A percentile compares a stretch with the other conserved stretches of the same genome.
phyloP scores from a whole-genome alignment of 2,888 invertebrate species.

The Nomada fucata region DNA sequence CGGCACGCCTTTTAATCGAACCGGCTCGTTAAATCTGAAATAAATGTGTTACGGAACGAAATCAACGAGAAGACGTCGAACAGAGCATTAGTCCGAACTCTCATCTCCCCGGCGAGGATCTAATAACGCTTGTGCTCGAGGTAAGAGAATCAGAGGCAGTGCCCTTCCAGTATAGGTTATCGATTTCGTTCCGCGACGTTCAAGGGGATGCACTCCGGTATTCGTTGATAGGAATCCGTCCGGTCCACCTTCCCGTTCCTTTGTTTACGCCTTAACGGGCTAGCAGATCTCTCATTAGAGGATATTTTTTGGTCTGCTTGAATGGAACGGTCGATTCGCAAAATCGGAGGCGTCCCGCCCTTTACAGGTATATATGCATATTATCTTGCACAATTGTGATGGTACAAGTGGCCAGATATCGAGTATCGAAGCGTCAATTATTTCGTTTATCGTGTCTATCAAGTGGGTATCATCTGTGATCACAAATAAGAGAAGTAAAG shows the following conservation, averaged over 20 bases:
- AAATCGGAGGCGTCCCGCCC: conserved; percentile 35
- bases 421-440: conserved; percentile 13
- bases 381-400: conserved; percentile 11
- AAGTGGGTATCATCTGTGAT: neutral
- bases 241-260: neutral
- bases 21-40: conserved; percentile 5
- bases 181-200: conserved; percentile 52
- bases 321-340: conserved; percentile 30
- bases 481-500: neutral
- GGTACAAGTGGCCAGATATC: neutral
- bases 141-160: conserved; percentile 43
- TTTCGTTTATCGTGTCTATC: neutral
- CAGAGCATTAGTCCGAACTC: neutral
- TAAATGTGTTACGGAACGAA: conserved; percentile 39
- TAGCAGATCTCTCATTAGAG: neutral
- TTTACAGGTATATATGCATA: conserved; percentile 1
- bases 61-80: neutral
- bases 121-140: conserved; percentile 27
- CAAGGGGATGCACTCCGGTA: conserved; percentile 43
- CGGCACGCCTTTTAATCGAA: conserved; percentile 43
- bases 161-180: conserved; percentile 61
- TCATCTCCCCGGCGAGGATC: conserved; percentile 27
- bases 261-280: neutral
- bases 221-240: conserved; percentile 17
- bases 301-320: neutral